phyloP scores from a whole-genome alignment of 2,888 invertebrate species.

The Zhuqinia jingwanae region DNA sequence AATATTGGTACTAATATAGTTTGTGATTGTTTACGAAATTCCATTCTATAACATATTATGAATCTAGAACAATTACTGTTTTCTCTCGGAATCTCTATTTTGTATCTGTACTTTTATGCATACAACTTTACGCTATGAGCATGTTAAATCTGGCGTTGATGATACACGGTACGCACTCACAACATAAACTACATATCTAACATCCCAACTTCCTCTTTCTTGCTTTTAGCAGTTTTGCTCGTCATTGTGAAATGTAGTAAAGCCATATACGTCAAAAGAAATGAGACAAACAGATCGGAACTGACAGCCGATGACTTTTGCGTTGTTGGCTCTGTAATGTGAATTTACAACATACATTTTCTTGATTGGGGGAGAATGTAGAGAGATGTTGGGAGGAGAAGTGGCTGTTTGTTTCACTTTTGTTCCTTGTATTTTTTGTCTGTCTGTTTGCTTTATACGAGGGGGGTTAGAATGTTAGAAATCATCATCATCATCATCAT shows the following conservation, averaged over 20 bases:
- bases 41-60: too few species aligned
- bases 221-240: slow-evolving; percentile 11
- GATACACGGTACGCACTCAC: background rate
- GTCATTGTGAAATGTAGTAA: background rate
- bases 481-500: slow-evolving; percentile 24
- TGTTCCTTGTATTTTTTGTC: slow-evolving; percentile 15
- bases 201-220: slow-evolving; percentile 58
- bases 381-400: slow-evolving; percentile 14
- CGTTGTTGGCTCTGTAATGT: slow-evolving; percentile 43
- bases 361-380: slow-evolving; percentile 40
- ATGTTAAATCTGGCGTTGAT: background rate
- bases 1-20: too few species aligned
- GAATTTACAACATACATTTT: slow-evolving; percentile 35
- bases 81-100: too few species aligned
- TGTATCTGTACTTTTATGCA: background rate
- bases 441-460: background rate
- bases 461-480: slow-evolving; percentile 48
- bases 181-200: background rate
- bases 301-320: slow-evolving; percentile 67
- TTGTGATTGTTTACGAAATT: too few species aligned
- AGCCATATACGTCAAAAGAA: slow-evolving; percentile 38
- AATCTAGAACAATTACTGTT: too few species aligned
- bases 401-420: slow-evolving; percentile 36
- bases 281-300: slow-evolving; percentile 66
- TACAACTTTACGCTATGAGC: background rate